Conservation (phyloP, 2,113 vertebrate genomes). For the Aythya baeri region DNA sequence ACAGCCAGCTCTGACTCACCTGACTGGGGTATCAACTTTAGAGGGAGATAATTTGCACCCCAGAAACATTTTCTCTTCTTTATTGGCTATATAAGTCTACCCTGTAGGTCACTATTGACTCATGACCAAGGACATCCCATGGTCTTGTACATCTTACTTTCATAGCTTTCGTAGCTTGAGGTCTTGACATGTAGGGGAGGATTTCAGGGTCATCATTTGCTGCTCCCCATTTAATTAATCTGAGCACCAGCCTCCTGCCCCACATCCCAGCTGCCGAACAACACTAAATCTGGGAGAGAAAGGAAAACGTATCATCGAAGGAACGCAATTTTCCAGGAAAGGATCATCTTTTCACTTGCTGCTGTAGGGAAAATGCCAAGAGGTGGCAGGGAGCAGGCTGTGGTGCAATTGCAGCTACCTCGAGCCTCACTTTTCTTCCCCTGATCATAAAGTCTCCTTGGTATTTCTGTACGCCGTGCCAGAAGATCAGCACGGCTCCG, state of each 20-base stretch:
- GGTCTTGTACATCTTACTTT: fast-evolving
- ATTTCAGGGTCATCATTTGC: background rate
- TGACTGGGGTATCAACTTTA: background rate
- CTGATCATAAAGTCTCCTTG: background rate
- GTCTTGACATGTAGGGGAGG: background rate
- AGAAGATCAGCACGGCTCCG: background rate
- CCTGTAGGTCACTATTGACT: background rate
- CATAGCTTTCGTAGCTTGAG: background rate
- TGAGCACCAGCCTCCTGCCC: background rate
- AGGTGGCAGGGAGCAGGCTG: background rate
- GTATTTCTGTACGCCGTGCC: background rate
- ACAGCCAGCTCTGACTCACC: background rate
- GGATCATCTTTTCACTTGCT: background rate
- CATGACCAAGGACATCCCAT: background rate
- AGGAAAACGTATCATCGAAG: background rate
- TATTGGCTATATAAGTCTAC: background rate
- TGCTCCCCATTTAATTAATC: background rate
- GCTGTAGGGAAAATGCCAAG: too few species aligned
- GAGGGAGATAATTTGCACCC: background rate
- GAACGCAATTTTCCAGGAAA: background rate
- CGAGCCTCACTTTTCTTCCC: background rate
- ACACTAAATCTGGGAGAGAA: background rate
- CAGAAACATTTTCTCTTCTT: background rate
- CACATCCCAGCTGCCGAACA: background rate
- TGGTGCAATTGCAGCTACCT: background rate